Percentiles rank a stretch among this genome's conserved stretches.
Evolutionary conservation across 2,888 invertebrate genomes (phyloP).

Genomic region (Parochlus steinenii): DNA sequence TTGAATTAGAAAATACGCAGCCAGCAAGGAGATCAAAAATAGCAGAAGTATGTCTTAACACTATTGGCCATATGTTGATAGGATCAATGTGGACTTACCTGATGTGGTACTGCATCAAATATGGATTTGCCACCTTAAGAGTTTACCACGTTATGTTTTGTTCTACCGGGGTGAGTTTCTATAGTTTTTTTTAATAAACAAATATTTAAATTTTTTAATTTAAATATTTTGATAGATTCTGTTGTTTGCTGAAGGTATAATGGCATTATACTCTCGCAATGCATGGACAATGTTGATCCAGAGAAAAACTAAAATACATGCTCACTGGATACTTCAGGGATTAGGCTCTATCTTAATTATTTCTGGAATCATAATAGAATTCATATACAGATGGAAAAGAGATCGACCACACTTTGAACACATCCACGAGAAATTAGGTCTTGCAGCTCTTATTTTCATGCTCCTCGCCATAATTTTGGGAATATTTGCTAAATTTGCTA

Average conservation of each 20-base stretch:
- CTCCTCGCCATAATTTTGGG: slow-evolving; percentile 33
- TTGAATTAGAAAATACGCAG: no score
- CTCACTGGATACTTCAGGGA: slow-evolving; percentile 37
- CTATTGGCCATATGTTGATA: no score
- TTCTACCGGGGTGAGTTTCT: no score
- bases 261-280: slow-evolving; percentile 1
- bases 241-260: slow-evolving; percentile 2
- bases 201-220: not conserved
- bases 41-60: no score
- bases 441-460: slow-evolving; percentile 32
- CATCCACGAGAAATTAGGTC: slow-evolving; percentile 20
- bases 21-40: no score
- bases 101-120: no score
- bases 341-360: slow-evolving; percentile 34
- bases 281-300: not conserved
- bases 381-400: slow-evolving; percentile 25
- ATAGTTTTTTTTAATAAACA: not conserved
- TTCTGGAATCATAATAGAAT: slow-evolving; percentile 33
- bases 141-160: no score
- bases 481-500: slow-evolving; percentile 34
- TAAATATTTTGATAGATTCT: not conserved
- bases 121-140: no score
- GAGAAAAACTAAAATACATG: slow-evolving; percentile 29
- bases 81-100: no score
- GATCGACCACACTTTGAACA: slow-evolving; percentile 22